A percentile compares a stretch with the other conserved stretches of the same genome.
Evolutionary conservation across 2,888 invertebrate genomes (phyloP).

Genomic region (Cerceris rybyensis): DNA sequence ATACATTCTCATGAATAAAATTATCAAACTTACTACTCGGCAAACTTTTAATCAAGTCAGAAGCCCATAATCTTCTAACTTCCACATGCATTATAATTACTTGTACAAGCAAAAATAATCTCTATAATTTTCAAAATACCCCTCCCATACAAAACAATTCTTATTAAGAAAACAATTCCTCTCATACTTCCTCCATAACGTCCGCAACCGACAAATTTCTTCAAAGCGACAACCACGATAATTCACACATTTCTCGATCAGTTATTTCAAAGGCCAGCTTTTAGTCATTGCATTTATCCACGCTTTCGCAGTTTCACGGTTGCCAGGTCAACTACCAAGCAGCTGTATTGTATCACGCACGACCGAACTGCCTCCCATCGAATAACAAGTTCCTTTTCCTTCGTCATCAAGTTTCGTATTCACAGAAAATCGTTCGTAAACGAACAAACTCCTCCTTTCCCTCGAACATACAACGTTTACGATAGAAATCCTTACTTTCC

Average conservation of each 20-base stretch:
- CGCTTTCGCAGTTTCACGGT: background rate
- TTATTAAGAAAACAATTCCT: too few relatives aligned
- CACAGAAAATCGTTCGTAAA: constrained; percentile 7
- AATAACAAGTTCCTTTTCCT: constrained; percentile 4
- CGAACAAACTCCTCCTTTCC: background rate
- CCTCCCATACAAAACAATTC: too few relatives aligned
- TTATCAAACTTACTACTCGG: too few relatives aligned
- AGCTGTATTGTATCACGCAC: background rate
- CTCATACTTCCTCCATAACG: too few relatives aligned
- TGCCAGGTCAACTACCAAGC: background rate
- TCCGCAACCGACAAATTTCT: too few relatives aligned
- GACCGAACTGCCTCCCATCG: background rate
- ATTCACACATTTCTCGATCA: background rate
- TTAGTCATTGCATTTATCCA: background rate
- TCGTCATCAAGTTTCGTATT: constrained; percentile 13
- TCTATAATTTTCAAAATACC: too few relatives aligned
- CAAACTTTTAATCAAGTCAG: too few relatives aligned
- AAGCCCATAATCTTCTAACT: too few relatives aligned
- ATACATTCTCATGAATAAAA: too few relatives aligned
- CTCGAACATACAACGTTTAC: background rate
- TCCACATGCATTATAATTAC: too few relatives aligned
- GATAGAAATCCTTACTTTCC: constrained; percentile 11
- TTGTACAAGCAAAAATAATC: too few relatives aligned
- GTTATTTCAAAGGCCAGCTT: background rate
- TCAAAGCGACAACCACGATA: too few relatives aligned